These are phyloP conservation scores for Tragopan temminckii DNA, from an alignment of 2,797 vertebrate genomes.

Conservation along the genomic window DNA sequence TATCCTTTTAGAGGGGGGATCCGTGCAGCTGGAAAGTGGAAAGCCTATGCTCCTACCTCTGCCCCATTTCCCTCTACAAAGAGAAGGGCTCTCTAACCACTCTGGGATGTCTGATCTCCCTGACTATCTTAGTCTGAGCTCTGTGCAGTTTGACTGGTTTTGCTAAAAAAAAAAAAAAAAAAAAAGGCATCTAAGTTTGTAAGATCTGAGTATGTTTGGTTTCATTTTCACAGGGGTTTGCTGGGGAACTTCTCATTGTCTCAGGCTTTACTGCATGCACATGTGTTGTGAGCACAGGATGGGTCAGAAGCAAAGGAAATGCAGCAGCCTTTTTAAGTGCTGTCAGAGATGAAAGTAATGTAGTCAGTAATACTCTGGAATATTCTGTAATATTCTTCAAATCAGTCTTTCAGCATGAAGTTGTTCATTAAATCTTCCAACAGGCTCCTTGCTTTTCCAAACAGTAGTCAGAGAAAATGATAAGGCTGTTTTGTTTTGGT, in stretches of 20 bases:
- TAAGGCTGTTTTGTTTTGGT: not conserved
- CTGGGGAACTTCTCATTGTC: not conserved
- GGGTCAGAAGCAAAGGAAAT: not conserved
- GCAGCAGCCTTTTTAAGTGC: not conserved
- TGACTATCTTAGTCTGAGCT: not conserved
- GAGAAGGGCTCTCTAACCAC: not conserved
- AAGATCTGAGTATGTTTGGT: not conserved
- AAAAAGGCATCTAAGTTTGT: not conserved
- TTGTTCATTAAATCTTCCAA: not conserved
- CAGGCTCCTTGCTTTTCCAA: not conserved
- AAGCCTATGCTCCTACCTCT: fast-evolving
- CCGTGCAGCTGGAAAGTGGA: fast-evolving
- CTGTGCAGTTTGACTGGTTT: not conserved
- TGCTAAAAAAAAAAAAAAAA: not conserved
- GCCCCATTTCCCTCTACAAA: not conserved
- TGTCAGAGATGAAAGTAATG: not conserved
- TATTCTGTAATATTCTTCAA: not conserved
- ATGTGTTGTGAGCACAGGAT: not conserved
- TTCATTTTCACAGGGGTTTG: not conserved
- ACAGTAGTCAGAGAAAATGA: not conserved
- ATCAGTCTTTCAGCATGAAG: not conserved
- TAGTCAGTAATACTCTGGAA: not conserved
- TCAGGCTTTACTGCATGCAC: not conserved
- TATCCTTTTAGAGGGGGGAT: not conserved
- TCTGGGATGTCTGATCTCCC: not conserved